Conservation (phyloP, 2,113 vertebrate species). For the Gorsachius goisagi region DNA sequence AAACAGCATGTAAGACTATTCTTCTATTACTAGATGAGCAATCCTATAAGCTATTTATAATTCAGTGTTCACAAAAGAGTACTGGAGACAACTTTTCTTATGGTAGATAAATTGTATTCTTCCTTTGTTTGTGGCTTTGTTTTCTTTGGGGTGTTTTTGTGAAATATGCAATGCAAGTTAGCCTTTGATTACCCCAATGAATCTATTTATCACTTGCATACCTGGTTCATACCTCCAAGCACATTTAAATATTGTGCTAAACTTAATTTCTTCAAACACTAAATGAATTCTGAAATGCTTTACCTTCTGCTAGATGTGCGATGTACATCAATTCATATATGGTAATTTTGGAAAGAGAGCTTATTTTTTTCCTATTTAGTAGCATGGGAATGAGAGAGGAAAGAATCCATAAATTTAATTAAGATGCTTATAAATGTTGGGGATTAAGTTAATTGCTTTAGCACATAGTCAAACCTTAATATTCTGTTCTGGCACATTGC, state of each 20-base stretch:
- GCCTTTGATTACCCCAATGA: neutral
- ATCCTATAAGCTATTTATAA: neutral
- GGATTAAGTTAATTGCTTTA: conserved; percentile 58
- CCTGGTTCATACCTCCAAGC: neutral
- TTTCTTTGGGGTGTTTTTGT: neutral
- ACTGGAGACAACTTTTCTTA: neutral
- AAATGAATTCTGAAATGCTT: conserved; percentile 4
- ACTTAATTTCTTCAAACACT: neutral
- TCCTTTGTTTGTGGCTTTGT: neutral
- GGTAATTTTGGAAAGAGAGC: neutral
- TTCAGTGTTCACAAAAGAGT: neutral
- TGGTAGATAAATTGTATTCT: neutral
- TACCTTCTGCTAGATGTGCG: neutral
- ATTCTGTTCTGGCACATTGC: conserved; percentile 5
- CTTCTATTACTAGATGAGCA: neutral
- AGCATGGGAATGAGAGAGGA: neutral
- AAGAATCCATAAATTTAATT: conserved; percentile 28
- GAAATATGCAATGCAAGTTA: neutral
- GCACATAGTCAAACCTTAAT: neutral
- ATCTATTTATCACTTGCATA: neutral
- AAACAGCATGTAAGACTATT: neutral
- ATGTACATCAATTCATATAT: neutral
- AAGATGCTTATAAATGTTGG: conserved; percentile 19
- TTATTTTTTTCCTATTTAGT: neutral
- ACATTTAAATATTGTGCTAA: neutral